Evolutionary conservation across 2,888 invertebrate species (phyloP), one percentile per base, ranked within the genome.

Genomic region (Fragum fragum): DNA sequence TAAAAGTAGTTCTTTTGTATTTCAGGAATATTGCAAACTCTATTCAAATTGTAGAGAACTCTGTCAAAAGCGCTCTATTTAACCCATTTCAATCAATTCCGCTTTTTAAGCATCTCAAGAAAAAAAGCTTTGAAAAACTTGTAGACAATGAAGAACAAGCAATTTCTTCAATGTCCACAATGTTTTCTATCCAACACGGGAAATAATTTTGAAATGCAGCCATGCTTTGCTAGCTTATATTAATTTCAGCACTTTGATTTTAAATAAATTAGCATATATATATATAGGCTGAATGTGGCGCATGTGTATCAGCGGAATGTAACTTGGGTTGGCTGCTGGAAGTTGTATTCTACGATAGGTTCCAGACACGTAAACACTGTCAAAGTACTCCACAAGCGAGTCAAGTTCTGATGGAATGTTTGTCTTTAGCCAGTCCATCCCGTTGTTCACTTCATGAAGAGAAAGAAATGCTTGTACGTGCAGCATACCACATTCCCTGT

Each of bases 401-500:
- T 57, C 57, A 9, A 28, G 36, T 36, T 21, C 57, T 29, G 36
- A 14, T 11, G 72, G 59, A 11, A 9, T 5, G 29, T n/a, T 55
- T 18, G 21, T 57, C 57, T 52, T 47, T 1, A 70, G 52, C 28
- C 7, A 70, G 26, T 23, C 70, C 72, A 74, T 66, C 6, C 52
- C 74, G 11, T 42, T 36, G 3, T 11, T n/a, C 14, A 72, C 52
- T 18, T 73, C 29, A 42, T 47, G n/a, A 1, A 57, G 3, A 1
- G 55, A 55, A 1, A 55, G 57, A 29, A 71, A 71, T 1, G 71
- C 71, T n/a, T 55, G 29, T 5, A 55, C 71, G 23, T 74, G 52
- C 7, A 76, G 9, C 70, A 76, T 76, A 29, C 70, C 76, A 59
- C 76, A 68, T 3, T 5, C 23, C 47, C 53, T 66, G 53, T 74